Evolutionary conservation across 1,140 invertebrate genomes (phyloP).

Genomic region (Nixonia krombeini): DNA sequence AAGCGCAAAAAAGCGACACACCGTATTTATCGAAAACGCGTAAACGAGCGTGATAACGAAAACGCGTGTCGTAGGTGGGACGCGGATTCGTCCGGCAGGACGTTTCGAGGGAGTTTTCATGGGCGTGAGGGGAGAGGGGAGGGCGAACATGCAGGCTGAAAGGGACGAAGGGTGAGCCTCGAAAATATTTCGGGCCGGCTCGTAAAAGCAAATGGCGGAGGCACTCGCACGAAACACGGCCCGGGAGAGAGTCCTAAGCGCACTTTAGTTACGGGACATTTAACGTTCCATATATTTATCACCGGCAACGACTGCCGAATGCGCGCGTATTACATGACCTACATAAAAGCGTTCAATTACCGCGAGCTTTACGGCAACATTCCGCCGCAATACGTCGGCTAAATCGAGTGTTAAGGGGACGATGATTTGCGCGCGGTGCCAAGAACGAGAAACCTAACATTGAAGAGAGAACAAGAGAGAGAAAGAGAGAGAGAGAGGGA

Average conservation of each 20-base stretch:
- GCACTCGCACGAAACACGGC: conserved; percentile 38
- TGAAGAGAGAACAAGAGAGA: too few species aligned
- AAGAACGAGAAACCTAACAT: conserved; percentile 27
- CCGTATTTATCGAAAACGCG: too few species aligned
- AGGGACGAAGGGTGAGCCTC: conserved; percentile 20
- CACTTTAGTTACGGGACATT: conserved; percentile 41
- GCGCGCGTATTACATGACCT: conserved; percentile 48
- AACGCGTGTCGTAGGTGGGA: too few species aligned
- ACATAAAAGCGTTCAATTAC: conserved; percentile 48
- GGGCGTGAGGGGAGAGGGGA: conserved; percentile 10
- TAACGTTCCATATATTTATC: conserved; percentile 48
- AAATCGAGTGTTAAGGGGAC: conserved; percentile 45
- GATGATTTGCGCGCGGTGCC: conserved; percentile 40
- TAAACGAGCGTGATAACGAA: too few species aligned
- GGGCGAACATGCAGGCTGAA: neutral
- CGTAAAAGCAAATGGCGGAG: conserved; percentile 61
- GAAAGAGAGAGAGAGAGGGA: too few species aligned
- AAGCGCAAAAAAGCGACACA: too few species aligned
- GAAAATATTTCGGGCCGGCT: conserved; percentile 58
- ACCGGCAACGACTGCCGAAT: conserved; percentile 40
- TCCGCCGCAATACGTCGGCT: conserved; percentile 40
- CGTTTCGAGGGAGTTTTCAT: too few species aligned
- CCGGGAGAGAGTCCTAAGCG: conserved; percentile 42
- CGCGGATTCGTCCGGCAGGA: too few species aligned
- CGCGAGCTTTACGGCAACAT: conserved; percentile 42